These are phyloP conservation scores for Nyctereutes procyonoides DNA, from an alignment of 2,113 vertebrate genomes.

Conservation along the genomic window DNA sequence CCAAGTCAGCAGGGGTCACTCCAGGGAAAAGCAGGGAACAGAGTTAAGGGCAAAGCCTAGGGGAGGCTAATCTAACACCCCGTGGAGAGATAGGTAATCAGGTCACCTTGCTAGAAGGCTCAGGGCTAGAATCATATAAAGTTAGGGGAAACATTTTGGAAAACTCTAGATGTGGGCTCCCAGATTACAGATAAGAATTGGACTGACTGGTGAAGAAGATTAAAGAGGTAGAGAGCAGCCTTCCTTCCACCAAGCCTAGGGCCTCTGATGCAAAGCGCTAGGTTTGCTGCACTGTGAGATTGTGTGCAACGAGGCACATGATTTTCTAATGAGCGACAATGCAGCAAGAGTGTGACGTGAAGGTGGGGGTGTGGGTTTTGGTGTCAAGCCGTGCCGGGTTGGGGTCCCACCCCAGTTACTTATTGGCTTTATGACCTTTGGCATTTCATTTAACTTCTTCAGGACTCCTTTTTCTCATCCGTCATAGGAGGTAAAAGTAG, in stretches of 20 bases:
- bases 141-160: neutral
- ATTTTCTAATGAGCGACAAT: neutral
- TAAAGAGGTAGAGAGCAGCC: neutral
- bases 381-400: neutral
- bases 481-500: slow-evolving; percentile 8
- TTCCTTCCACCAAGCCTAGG: neutral
- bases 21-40: neutral
- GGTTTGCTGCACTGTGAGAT: neutral
- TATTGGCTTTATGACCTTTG: neutral
- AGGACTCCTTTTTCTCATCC: neutral
- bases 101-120: neutral
- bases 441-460: neutral
- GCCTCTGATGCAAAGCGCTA: neutral
- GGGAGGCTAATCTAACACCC: neutral
- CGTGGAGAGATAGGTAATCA: neutral
- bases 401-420: neutral
- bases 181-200: neutral
- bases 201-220: neutral
- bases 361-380: neutral
- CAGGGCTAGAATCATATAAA: neutral
- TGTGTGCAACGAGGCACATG: neutral
- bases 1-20: neutral
- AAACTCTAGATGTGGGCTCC: neutral
- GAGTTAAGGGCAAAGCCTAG: neutral
- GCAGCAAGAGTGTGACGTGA: neutral